Evolutionary conservation across 2,113 vertebrate species (phyloP).

Genomic region (Taxidea taxus): DNA sequence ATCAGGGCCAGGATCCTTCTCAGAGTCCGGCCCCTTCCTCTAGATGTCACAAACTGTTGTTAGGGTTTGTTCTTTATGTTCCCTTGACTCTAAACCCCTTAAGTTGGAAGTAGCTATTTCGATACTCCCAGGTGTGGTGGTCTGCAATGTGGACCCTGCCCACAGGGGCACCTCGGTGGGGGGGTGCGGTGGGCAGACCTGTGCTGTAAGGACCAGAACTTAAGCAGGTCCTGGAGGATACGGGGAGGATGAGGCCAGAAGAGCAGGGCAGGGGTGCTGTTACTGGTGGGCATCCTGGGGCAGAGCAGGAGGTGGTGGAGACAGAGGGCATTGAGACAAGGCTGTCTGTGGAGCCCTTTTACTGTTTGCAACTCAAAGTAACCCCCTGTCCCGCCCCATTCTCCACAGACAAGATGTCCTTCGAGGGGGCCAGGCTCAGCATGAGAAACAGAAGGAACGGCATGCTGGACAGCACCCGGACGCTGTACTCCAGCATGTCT

Average conservation of each 20-base stretch:
- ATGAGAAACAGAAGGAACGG: constrained; percentile 73
- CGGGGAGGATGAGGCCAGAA: background rate
- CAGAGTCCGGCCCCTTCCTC: background rate
- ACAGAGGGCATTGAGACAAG: fast-evolving
- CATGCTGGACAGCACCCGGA: constrained; percentile 72
- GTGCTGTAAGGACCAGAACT: background rate
- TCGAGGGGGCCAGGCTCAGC: constrained; percentile 56
- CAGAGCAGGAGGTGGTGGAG: fast-evolving
- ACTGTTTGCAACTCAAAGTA: background rate
- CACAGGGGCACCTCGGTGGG: too few species aligned
- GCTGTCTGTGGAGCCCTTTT: background rate
- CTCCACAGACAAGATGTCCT: constrained; percentile 45
- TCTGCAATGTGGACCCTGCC: background rate
- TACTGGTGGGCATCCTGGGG: fast-evolving
- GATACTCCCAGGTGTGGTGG: fast-evolving
- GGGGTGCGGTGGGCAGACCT: background rate
- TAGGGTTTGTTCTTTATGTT: background rate
- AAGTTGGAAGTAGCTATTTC: fast-evolving
- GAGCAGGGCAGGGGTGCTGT: fast-evolving
- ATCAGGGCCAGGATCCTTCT: background rate
- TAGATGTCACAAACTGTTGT: background rate
- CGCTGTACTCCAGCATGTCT: constrained; percentile 78
- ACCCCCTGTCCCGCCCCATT: background rate
- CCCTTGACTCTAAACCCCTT: fast-evolving
- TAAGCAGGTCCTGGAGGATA: fast-evolving